Base-by-base conservation (phyloP, 2,888 invertebrate genomes). In the Odontocolon sp. region DNA sequence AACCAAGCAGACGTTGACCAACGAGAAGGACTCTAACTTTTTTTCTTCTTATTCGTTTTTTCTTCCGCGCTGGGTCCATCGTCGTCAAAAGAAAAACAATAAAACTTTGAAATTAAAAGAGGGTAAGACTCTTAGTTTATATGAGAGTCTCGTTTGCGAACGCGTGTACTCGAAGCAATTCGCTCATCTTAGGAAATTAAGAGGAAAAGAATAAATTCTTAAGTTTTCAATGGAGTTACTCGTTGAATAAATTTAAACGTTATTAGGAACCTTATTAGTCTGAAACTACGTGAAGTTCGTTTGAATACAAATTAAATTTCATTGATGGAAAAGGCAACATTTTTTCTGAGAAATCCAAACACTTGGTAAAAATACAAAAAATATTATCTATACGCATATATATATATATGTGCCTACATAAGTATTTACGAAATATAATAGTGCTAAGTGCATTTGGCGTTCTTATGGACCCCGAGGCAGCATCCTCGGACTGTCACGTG, bases 91-190 rank as follows among this genome's bases (percentile, higher is more conserved):
- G 21, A 36, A 23, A 63, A 63, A 63, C 36, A 63, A 63, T 63
- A 63, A 63, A 63, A 63, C 63, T 63, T 63, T 63, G 36, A 63
- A 33, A 63, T 63, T 63, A 36, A 63, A 63, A 45, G 59, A 9
- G 18, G 59, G 57, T 1, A 6, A 33, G n/a, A 3, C 2, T 18
- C 0, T 8, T 9, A 33, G 9, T 33, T 28, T 31, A 31, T 52
- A 18, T 52, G 9, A 14, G 33, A 52, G 31, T 52, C 11, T 50
- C 47, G 47, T 63, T 63, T 33, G 45, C 45, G 8, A 47, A 31
- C 45, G 18, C 23, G 8, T 63, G 50, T 63, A 63, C 36, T 23
- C 36, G 47, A 18, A 18, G 36, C 23, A 8, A 36, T 31, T 36
- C 33, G 6, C 21, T 31, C 31, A 36, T 63, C 63, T 50, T n/a